phyloP scores from a whole-genome alignment of 1,140 invertebrate genomes.

The Cotesia vestalis region DNA sequence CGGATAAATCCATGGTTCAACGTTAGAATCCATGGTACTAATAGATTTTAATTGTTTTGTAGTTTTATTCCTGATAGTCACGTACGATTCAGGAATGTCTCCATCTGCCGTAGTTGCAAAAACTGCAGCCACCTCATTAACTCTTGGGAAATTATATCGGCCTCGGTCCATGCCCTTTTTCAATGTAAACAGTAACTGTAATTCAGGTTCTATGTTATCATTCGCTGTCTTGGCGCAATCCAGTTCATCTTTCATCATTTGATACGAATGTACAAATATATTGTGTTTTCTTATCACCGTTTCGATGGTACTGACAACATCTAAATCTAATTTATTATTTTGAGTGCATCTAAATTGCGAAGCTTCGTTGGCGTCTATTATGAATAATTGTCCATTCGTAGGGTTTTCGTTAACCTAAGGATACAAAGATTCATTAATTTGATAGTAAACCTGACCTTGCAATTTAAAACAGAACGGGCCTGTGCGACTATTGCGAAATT shows the following conservation, averaged over 20 bases:
- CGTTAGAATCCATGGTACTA: conserved; percentile 8
- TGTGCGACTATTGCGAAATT: conserved; percentile 5
- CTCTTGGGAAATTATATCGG: conserved; percentile 23
- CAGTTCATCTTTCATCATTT: conserved; percentile 5
- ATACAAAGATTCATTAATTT: conserved; percentile 5
- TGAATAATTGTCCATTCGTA: conserved; percentile 25
- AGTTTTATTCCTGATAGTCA: conserved; percentile 26
- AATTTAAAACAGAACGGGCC: conserved; percentile 28
- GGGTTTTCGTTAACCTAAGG: not conserved
- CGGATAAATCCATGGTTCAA: conserved; percentile 25
- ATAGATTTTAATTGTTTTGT: conserved; percentile 16
- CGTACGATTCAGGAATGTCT: conserved; percentile 34
- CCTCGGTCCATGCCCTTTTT: conserved; percentile 25
- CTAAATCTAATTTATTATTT: conserved; percentile 7
- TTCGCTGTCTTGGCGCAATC: not conserved
- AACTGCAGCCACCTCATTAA: conserved; percentile 27
- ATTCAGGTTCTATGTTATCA: conserved; percentile 20
- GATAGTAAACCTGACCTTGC: conserved; percentile 19
- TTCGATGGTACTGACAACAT: conserved; percentile 8
- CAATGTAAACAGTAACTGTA: conserved; percentile 26
- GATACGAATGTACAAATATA: conserved; percentile 6
- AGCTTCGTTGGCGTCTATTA: conserved; percentile 16
- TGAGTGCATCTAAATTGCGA: not conserved
- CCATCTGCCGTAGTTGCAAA: conserved; percentile 31
- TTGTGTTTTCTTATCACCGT: conserved; percentile 19